Base-by-base conservation (phyloP, 2,113 vertebrate genomes). In the Festucalex cinctus region DNA sequence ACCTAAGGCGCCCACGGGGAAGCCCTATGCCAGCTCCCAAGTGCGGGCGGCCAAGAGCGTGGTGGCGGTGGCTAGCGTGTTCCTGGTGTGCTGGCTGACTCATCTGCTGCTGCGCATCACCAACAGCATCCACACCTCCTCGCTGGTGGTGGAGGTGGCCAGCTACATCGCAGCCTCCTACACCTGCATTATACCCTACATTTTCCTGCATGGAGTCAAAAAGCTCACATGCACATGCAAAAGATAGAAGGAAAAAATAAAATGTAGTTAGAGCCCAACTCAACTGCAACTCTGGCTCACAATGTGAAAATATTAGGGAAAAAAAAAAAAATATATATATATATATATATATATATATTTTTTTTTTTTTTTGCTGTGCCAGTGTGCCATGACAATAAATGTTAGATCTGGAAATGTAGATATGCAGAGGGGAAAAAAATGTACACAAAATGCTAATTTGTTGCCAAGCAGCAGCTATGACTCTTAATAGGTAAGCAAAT, bases 1-100 rank as follows among this genome's bases (percentile, higher is more conserved):
- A 49, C 39, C 53, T 16, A 78, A 9, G 58, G 39, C 46, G 56
- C 54, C 71, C 5, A 16, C 26, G 6, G 53, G 70, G 7, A 89
- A 88, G 69, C 12, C 64, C 48, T 71, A 63, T 22, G 6, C 6
- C 26, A 0, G 63, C 70, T 66, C 60, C 87, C 0, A 28, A 65
- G 72, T 89, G 67, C 85, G 91, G 46, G 92, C 90, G 0, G 92
- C 91, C n/a, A 92, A 91, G 73, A 91, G 90, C 3, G 90, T 92
- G 75, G 84, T 92, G 70, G 89, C 88, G 2, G 92, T 92, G 6
- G 88, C 89, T 44, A 84, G 69, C 0, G 82, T 92, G 64, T 92
- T 92, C 66, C 74, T 92, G 61, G 71, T 91, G 49, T 92, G 89
- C 81, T 93, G 91, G 92, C 35, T 90, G 73, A 90, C 81, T 66